Base-by-base conservation (phyloP, 2,888 invertebrate species). In the Noctua fimbriata region DNA sequence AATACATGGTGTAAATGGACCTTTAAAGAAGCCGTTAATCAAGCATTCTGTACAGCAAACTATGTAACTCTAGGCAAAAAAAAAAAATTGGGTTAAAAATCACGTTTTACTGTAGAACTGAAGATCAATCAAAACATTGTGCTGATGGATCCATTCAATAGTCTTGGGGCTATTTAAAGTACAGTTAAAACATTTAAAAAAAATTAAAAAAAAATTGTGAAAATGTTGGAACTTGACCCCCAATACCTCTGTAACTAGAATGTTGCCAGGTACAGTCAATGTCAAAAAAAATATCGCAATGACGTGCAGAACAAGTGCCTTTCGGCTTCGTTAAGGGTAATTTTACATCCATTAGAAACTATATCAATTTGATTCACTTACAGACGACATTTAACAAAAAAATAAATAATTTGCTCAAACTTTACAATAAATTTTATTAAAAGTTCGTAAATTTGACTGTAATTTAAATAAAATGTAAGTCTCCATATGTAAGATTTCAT, bases 331-430 rank as follows among this genome's bases (percentile, higher is more conserved):
- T 52, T 52, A 21, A 52, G 52, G 9, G 21, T 58, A n/a, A n/a
- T n/a, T n/a, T 58, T 28, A 58, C 14, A 58, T 16, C 58, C 28
- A 28, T 44, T 44, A 44, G 36, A 58, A 66, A 18, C 44, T 66
- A 41, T 60, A 70, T 58, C 52, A 52, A 52, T 52, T 52, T 55
- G 52, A 55, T 63, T 58, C 58, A 58, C 28, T 63, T 69, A 55
- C 44, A 47, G 5, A 74, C 28, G 41, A 70, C 2, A 47, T 41
- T 52, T 69, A 73, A 55, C 18, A 49, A 69, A 47, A 3, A 3
- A 72, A 41, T 5, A 60, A 63, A 84, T 10, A 75, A 70, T 76
- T 80, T 81, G 85, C 85, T 85, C 87, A 85, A 85, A 65, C 49
- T 83, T 79, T 44, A 79, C 66, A 73, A 36, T 70, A 77, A 41